A percentile compares a stretch with the other conserved stretches of the same genome.
phyloP scores from a whole-genome alignment of 2,888 invertebrate genomes.

The Gymnoscelis rufifasciata region DNA sequence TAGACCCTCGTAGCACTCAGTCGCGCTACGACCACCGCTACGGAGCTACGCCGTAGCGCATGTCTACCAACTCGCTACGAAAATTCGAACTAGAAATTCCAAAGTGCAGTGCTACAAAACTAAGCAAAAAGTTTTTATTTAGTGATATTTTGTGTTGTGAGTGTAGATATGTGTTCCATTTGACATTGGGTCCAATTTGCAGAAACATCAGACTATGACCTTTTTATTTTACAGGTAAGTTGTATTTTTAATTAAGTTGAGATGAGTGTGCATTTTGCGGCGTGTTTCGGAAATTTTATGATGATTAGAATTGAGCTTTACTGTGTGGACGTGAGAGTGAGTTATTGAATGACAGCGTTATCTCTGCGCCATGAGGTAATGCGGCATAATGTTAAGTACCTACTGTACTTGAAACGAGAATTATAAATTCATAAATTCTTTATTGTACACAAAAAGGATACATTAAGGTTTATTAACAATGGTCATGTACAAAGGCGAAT shows the following conservation, averaged over 20 bases:
- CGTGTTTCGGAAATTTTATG: constrained; percentile 24
- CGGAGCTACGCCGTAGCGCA: constrained; percentile 51
- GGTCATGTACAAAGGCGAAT: too few species aligned
- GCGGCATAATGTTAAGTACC: constrained; percentile 5
- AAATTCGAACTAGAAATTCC: constrained; percentile 29
- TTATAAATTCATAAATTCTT: too few species aligned
- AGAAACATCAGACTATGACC: constrained; percentile 62
- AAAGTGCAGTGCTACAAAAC: constrained; percentile 35
- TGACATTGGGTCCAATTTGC: constrained; percentile 41
- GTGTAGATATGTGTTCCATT: constrained; percentile 1
- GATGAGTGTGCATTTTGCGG: constrained; percentile 32
- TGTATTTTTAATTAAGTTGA: constrained; percentile 61
- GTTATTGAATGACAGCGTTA: constrained; percentile 5
- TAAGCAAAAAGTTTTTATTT: constrained; percentile 36
- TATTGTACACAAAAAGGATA: too few species aligned
- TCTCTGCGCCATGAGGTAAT: constrained; percentile 7
- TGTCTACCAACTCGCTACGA: constrained; percentile 39
- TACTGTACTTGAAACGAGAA: background rate
- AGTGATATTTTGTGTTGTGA: constrained; percentile 34
- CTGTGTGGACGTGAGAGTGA: background rate
- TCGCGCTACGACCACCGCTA: constrained; percentile 54
- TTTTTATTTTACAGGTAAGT: constrained; percentile 68
- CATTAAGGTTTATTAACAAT: too few species aligned
- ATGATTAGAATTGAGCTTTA: constrained; percentile 22
- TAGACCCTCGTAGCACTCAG: constrained; percentile 50